phyloP scores from a whole-genome alignment of 2,888 invertebrate species.

The Erynnis tages region DNA sequence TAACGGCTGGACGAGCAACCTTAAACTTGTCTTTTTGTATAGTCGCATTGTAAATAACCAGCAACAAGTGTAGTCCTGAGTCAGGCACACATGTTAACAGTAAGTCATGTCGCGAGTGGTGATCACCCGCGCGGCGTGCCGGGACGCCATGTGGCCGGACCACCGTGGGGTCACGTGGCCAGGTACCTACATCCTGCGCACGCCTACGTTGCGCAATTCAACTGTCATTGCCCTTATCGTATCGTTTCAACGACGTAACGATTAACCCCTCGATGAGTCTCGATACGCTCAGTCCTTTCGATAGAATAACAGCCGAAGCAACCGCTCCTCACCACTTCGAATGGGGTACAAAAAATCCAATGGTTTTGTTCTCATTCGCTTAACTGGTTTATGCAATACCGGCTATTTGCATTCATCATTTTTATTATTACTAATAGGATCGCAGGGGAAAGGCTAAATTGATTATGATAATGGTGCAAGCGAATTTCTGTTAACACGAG shows the following conservation, averaged over 20 bases:
- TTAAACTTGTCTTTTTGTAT: conserved; percentile 47
- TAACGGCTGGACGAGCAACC: conserved; percentile 48
- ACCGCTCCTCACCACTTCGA: conserved; percentile 1
- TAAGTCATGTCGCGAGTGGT: conserved; percentile 43
- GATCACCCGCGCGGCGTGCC: conserved; percentile 47
- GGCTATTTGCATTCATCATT: conserved; percentile 43
- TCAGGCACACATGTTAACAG: conserved; percentile 54
- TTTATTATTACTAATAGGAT: conserved; percentile 43
- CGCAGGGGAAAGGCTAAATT: conserved; percentile 49
- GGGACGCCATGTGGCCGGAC: conserved; percentile 55
- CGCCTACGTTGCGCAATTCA: conserved; percentile 53
- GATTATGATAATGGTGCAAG: conserved; percentile 55
- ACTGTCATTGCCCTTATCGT: conserved; percentile 32
- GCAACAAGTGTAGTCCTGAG: conserved; percentile 45
- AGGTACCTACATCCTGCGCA: conserved; percentile 63
- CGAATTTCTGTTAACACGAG: conserved; percentile 45
- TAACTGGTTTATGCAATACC: conserved; percentile 22
- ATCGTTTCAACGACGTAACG: conserved; percentile 17
- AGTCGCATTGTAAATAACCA: conserved; percentile 40
- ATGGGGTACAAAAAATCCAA: background rate
- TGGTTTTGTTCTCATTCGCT: conserved; percentile 16
- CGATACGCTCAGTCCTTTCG: conserved; percentile 6
- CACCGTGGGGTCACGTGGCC: conserved; percentile 59
- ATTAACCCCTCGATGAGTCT: conserved; percentile 27
- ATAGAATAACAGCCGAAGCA: conserved; percentile 5